Conservation (phyloP, 1,140 invertebrate genomes). For the Drosophila guanche region DNA sequence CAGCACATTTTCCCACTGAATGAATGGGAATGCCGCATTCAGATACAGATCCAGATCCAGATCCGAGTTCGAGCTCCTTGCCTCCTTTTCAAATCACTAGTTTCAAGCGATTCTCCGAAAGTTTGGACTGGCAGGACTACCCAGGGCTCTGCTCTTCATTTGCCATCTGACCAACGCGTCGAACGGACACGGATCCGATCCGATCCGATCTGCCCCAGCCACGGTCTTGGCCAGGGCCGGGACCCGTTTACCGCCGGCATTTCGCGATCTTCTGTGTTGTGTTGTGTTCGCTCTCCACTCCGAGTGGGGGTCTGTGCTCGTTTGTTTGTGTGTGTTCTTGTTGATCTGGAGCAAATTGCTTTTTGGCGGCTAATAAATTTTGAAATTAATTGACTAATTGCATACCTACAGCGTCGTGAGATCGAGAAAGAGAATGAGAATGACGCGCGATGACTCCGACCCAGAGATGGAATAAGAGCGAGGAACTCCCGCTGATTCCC, state of each 20-base stretch:
- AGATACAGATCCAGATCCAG: conserved; percentile 2
- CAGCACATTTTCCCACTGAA: conserved; percentile 46
- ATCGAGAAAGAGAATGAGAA: conserved; percentile 39
- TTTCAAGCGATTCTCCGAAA: conserved; percentile 46
- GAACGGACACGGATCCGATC: conserved; percentile 31
- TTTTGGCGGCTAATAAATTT: conserved; percentile 82
- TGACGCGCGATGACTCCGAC: conserved; percentile 3
- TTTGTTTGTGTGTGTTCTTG: conserved; percentile 40
- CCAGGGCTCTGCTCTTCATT: conserved; percentile 58
- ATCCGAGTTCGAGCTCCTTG: conserved; percentile 7
- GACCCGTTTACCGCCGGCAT: conserved; percentile 74
- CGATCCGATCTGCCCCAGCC: conserved; percentile 8
- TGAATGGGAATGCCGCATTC: conserved; percentile 1
- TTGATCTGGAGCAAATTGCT: conserved; percentile 75
- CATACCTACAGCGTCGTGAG: conserved; percentile 66
- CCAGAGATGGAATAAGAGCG: neutral
- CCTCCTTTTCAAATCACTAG: conserved; percentile 51
- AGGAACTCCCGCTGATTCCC: too few relatives aligned
- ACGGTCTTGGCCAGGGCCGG: conserved; percentile 34
- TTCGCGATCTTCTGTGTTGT: conserved; percentile 33
- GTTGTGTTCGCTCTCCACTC: neutral
- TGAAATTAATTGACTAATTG: conserved; percentile 82
- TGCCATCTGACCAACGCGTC: conserved; percentile 63
- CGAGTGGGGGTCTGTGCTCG: conserved; percentile 1
- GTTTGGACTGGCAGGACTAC: conserved; percentile 31